These are phyloP conservation scores for Schizaphis graminum DNA, from an alignment of 2,888 invertebrate genomes.

Conservation along the genomic window DNA sequence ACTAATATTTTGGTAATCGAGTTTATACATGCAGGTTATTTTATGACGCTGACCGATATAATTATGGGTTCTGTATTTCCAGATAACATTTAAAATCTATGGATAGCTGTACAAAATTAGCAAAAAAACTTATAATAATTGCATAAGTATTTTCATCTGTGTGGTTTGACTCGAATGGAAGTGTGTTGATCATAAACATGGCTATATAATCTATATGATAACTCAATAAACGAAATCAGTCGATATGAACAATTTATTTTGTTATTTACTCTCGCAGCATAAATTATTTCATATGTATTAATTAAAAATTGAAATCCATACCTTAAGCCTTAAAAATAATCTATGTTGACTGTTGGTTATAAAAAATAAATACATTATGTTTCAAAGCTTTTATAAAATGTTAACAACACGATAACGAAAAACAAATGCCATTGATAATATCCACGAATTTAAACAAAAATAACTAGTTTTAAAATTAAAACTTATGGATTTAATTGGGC, in stretches of 20 bases:
- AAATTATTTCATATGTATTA: not conserved
- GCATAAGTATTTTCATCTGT: not conserved
- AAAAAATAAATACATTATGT: not conserved
- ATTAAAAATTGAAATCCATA: not conserved
- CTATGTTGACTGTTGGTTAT: not conserved
- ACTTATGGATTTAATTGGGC: not conserved
- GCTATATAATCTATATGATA: too few relatives aligned
- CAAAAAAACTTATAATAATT: not conserved
- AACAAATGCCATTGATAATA: not conserved
- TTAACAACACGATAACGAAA: not conserved
- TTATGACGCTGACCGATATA: not conserved
- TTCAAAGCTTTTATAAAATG: not conserved
- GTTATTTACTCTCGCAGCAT: not conserved
- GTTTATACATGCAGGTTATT: not conserved
- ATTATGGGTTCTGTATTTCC: not conserved
- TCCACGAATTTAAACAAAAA: not conserved
- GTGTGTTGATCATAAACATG: not conserved
- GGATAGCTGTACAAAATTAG: not conserved
- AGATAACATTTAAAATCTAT: not conserved
- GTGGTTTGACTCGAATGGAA: not conserved
- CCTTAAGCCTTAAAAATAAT: not conserved
- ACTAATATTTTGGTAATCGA: not conserved
- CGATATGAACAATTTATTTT: not conserved
- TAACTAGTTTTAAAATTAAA: not conserved
- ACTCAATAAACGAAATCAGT: not conserved